Base-by-base conservation (phyloP, 2,113 vertebrate genomes). In the Anser cygnoides region DNA sequence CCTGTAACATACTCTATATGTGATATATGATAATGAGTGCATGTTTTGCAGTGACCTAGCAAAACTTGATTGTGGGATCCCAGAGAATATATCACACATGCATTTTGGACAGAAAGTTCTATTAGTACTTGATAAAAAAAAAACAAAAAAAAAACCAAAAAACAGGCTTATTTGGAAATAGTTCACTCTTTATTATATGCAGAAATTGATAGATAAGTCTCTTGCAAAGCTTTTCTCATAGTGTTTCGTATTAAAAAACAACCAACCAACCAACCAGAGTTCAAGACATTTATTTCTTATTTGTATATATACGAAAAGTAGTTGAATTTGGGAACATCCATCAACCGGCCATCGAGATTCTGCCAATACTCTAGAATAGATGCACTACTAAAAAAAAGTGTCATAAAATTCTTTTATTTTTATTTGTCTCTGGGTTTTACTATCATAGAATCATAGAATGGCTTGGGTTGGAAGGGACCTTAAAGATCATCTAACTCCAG, bases 1-100 rank as follows among this genome's bases (percentile, higher is more conserved):
- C 20, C n/a, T 90, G 11, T 49, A 58, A 3, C 3, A 35, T 37
- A 16, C 5, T 2, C 25, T n/a, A 2, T 2, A 9, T 4, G 5
- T 33, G 52, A 33, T 20, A 43, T 2, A 9, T 13, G n/a, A 8
- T n/a, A 21, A 58, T 29, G 21, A 71, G 25, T 21, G 17, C 3
- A 4, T 39, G 2, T 15, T 90, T 66, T 84, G 17, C 22, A 57
- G 26, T 55, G 37, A 52, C 25, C 12, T 71, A n/a, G n/a, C 65
- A 11, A 76, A 65, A 19, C 2, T 6, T 7, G 3, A 52, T 52
- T 70, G 9, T 70, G 41, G 13, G 23, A 71, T 70, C 16, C 16
- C 19, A 33, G 11, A 58, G 21, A 88, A 50, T 37, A 12, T 1
- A 25, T 46, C 43, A 52, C 4, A 49, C 17, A 23, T 49, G 37